Evolutionary conservation across 1,140 invertebrate species (phyloP), one percentile per base, ranked within the genome.

Genomic region (Drosophila tani): DNA sequence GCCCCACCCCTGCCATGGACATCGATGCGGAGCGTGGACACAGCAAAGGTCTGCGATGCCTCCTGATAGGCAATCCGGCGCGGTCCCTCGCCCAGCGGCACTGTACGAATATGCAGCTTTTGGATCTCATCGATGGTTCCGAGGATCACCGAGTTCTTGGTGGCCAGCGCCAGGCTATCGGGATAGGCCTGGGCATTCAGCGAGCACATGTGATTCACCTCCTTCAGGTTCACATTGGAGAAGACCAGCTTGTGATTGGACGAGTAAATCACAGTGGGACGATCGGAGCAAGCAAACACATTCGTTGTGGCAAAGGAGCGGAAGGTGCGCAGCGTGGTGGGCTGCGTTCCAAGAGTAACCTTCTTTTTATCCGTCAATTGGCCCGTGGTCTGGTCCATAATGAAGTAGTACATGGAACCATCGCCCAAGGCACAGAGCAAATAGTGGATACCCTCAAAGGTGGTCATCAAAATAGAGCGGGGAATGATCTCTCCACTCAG

Each of bases 121-220:
- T 99, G 98, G 78, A 99, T 99, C 94, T 99, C 98, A 94, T 99
- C 99, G 81, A 99, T 99, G 0, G 98, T 99, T 40, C 99, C 99
- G 91, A 99, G 98, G 1, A 98, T 98, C 0, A 99, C 95, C 1
- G 97, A 97, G 81, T 95, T 97, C 84, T 99, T 98, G 24, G 98
- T 99, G 0, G 98, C 97, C 59, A 99, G 93, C 15, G 98, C 98
- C 90, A 99, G 95, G 93, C 96, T 98, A 93, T 99, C 98, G 0
- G 97, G 97, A 94, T 99, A 99, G 0, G 97, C 97, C 90, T 97
- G 96, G 1, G 98, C 97, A 93, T 99, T 99, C 2, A 99, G 93
- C 0, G 98, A 98, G 93, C 99, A 99, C 98, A 99, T 99, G 91
- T 99, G 98, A 91, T 98, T 98, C 0, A 99, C 99, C 94, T 99